phyloP scores from a whole-genome alignment of 2,888 invertebrate genomes.

The Mythimna ferrago region DNA sequence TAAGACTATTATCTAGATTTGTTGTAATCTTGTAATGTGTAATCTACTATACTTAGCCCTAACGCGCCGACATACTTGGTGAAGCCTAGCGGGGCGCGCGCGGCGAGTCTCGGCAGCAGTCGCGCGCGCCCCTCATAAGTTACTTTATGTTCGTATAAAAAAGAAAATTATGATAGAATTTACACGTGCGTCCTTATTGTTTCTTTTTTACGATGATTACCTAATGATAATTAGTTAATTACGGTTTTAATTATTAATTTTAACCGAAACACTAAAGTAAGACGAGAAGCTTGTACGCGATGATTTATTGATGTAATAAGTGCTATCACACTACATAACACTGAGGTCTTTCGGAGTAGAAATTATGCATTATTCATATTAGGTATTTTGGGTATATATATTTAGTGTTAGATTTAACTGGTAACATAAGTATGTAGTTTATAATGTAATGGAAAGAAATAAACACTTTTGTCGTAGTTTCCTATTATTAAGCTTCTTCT shows the following conservation, averaged over 20 bases:
- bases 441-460: slow-evolving; percentile 89
- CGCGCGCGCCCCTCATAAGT: slow-evolving; percentile 70
- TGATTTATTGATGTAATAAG: slow-evolving; percentile 87
- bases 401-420: slow-evolving; percentile 90
- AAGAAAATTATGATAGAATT: slow-evolving; percentile 91
- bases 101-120: slow-evolving; percentile 34
- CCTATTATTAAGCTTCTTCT: slow-evolving; percentile 91
- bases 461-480: slow-evolving; percentile 90
- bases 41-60: slow-evolving; percentile 85
- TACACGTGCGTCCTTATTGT: slow-evolving; percentile 88
- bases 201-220: slow-evolving; percentile 85
- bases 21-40: slow-evolving; percentile 86
- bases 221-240: slow-evolving; percentile 91
- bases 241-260: slow-evolving; percentile 91
- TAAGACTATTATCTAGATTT: slow-evolving; percentile 90
- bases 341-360: slow-evolving; percentile 89
- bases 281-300: slow-evolving; percentile 89
- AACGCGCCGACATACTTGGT: slow-evolving; percentile 69
- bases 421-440: slow-evolving; percentile 90
- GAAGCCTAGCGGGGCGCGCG: slow-evolving; percentile 63
- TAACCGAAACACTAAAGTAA: slow-evolving; percentile 89
- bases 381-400: slow-evolving; percentile 90
- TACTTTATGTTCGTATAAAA: slow-evolving; percentile 89
- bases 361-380: slow-evolving; percentile 90
- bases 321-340: slow-evolving; percentile 87